These are phyloP conservation scores for Mesorhabditis spiculigera DNA, from an alignment of 2,888 invertebrate species.

Conservation along the genomic window DNA sequence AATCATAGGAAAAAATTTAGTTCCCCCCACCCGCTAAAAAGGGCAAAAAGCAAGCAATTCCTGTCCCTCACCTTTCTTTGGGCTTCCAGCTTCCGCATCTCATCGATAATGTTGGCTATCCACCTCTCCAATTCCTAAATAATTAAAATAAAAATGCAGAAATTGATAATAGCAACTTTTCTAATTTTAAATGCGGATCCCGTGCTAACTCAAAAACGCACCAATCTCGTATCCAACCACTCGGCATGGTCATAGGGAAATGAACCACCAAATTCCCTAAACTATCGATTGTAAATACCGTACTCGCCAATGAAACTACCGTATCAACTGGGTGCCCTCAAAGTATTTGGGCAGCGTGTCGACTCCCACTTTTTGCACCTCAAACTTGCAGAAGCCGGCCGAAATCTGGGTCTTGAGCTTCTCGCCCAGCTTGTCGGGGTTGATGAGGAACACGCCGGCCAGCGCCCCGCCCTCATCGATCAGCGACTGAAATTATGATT, in stretches of 20 bases:
- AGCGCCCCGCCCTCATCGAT: slow-evolving; percentile 70
- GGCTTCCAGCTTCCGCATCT: slow-evolving; percentile 28
- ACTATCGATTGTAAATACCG: not conserved
- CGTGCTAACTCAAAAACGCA: not conserved
- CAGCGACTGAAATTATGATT: not conserved
- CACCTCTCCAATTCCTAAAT: slow-evolving; percentile 82
- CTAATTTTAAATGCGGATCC: too few relatives aligned
- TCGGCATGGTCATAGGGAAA: slow-evolving; percentile 90
- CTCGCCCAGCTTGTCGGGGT: slow-evolving; percentile 99
- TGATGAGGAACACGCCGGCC: slow-evolving; percentile 91
- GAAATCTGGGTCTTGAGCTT: slow-evolving; percentile 95
- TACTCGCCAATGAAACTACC: slow-evolving; percentile 52
- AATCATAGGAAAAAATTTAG: not conserved
- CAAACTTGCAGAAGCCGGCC: slow-evolving; percentile 97
- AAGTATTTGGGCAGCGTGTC: slow-evolving; percentile 89
- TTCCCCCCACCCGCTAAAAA: not conserved
- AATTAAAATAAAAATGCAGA: not conserved
- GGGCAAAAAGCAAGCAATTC: not conserved
- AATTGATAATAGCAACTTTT: not conserved
- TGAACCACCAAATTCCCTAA: slow-evolving; percentile 76
- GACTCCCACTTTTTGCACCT: slow-evolving; percentile 93
- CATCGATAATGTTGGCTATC: slow-evolving; percentile 88
- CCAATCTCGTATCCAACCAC: slow-evolving; percentile 89
- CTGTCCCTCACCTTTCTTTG: slow-evolving; percentile 57
- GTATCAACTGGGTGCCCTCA: slow-evolving; percentile 84